Percentiles rank a stretch among this genome's conserved stretches.
phyloP scores from a whole-genome alignment of 2,797 vertebrate genomes.

The Poeciliopsis turneri region DNA sequence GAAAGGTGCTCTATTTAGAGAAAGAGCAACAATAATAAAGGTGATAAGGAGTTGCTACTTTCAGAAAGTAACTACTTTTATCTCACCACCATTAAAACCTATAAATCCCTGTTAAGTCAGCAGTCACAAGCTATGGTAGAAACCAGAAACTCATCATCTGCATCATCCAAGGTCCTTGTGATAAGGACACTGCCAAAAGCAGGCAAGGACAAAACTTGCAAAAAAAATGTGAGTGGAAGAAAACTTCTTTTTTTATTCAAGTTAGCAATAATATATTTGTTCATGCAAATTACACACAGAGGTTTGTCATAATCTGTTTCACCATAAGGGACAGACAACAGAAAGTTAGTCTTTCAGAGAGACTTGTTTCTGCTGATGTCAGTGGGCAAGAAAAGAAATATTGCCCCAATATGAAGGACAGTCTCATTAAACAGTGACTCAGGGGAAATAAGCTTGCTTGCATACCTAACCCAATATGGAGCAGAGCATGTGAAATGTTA shows the following conservation, averaged over 20 bases:
- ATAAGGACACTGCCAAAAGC: constrained; percentile 2
- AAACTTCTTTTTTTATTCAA: background rate
- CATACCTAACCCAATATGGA: constrained; percentile 42
- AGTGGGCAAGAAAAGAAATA: constrained; percentile 45
- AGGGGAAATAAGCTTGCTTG: constrained; percentile 60
- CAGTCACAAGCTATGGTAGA: background rate
- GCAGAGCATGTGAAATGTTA: constrained; percentile 15
- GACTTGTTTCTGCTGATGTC: constrained; percentile 22
- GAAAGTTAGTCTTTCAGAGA: constrained; percentile 19
- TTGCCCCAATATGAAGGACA: constrained; percentile 59
- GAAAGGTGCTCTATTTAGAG: background rate
- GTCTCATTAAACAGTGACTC: constrained; percentile 63
- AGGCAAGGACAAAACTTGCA: background rate
- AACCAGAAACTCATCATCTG: background rate
- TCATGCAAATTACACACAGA: background rate
- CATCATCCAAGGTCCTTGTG: background rate
- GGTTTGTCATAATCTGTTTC: constrained; percentile 1
- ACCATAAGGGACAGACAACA: constrained; percentile 1
- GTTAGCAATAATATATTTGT: background rate
- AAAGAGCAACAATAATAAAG: background rate
- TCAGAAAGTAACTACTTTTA: background rate
- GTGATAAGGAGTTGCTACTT: background rate
- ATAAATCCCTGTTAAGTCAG: constrained; percentile 2
- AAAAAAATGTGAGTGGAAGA: background rate
- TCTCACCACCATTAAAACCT: background rate